A percentile compares a stretch with the other conserved stretches of the same genome.
phyloP scores from a whole-genome alignment of 2,113 vertebrate genomes.

The Synodontis membranacea region DNA sequence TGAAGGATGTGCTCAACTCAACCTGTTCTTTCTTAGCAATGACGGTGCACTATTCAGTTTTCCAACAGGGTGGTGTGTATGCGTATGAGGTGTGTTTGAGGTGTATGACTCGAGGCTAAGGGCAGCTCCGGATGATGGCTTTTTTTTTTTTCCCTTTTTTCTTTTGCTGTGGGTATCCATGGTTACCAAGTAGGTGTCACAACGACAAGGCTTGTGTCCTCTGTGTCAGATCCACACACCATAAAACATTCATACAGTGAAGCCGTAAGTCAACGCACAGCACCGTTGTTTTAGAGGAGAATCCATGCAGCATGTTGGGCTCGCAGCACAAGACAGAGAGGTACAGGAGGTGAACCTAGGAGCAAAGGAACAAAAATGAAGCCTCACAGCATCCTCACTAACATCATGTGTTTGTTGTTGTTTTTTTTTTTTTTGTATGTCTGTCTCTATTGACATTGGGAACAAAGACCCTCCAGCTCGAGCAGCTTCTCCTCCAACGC shows the following conservation, averaged over 20 bases:
- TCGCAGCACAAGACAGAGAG: conserved; percentile 12
- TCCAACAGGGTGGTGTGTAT: not conserved
- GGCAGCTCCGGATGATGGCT: not conserved
- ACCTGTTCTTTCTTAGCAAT: not conserved
- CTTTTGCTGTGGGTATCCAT: conserved; percentile 65
- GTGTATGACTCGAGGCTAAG: not conserved
- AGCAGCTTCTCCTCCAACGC: conserved; percentile 70
- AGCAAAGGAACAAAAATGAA: not conserved
- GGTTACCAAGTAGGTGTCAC: conserved; percentile 61
- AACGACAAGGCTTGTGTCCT: conserved; percentile 57
- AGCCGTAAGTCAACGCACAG: not conserved
- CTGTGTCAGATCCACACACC: conserved; percentile 56
- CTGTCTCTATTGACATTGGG: conserved; percentile 31
- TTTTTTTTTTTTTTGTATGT: conserved; percentile 31
- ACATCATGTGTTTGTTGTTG: conserved; percentile 30
- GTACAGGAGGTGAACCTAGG: conserved; percentile 9
- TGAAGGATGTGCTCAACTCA: not conserved
- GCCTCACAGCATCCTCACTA: conserved; percentile 1
- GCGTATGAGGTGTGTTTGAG: not conserved
- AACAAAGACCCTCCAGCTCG: conserved; percentile 74
- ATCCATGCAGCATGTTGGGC: conserved; percentile 25
- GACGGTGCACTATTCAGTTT: not conserved
- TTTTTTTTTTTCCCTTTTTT: conserved; percentile 56
- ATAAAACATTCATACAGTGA: conserved; percentile 72
- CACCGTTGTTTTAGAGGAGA: not conserved